Evolutionary conservation across 2,113 vertebrate genomes (phyloP).

Genomic region (Odocoileus virginianus): DNA sequence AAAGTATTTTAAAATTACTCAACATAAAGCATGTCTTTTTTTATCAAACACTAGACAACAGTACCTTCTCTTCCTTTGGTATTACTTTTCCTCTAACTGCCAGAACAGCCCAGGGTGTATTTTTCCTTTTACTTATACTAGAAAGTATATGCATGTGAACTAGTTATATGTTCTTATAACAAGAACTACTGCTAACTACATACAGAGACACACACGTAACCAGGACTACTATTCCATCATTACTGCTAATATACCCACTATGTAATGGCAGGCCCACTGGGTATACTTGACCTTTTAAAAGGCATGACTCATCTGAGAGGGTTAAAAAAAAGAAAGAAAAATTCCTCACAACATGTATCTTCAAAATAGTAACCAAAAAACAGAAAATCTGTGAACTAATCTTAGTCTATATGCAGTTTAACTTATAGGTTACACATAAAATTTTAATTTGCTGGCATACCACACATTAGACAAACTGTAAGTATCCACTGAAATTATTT

Average conservation of each 20-base stretch:
- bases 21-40: background rate
- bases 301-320: slow-evolving; percentile 29
- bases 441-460: background rate
- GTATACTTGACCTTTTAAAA: slow-evolving; percentile 23
- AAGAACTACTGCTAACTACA: background rate
- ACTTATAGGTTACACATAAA: background rate
- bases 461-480: background rate
- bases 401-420: background rate
- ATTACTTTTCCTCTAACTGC: background rate
- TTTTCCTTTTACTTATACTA: background rate
- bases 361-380: background rate
- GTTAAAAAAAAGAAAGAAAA: background rate
- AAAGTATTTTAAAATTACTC: background rate
- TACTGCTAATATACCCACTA: background rate
- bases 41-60: background rate
- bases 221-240: background rate
- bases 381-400: background rate
- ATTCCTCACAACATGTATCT: background rate
- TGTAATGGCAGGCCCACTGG: background rate
- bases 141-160: background rate
- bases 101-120: background rate
- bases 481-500: background rate
- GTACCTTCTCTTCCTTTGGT: background rate
- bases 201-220: background rate
- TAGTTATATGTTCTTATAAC: background rate